Conservation (phyloP, 2,888 invertebrate species). For the Hydropsyche betteni region DNA sequence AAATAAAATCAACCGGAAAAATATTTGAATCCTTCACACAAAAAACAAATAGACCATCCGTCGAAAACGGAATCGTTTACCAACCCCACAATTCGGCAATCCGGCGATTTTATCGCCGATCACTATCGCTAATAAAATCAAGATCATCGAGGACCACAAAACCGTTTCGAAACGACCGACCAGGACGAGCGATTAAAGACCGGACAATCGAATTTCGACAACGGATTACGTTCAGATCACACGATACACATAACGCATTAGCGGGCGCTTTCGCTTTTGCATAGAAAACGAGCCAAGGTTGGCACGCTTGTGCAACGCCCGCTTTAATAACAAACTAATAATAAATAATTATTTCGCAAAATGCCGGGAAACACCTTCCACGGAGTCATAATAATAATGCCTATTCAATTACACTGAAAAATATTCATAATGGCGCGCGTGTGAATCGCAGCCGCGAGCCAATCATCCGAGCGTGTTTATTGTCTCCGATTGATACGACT, state of each 20-base stretch:
- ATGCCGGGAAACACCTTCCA: conserved; percentile 35
- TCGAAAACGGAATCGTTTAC: no score
- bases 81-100: no score
- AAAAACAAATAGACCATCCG: no score
- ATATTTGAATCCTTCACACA: no score
- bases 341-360: conserved; percentile 41
- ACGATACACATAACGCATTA: conserved; percentile 35
- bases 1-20: no score
- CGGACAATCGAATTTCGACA: conserved; percentile 32
- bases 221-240: conserved; percentile 31
- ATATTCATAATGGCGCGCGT: not conserved
- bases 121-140: no score
- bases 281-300: conserved; percentile 43
- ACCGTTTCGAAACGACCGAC: no score
- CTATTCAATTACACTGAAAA: conserved; percentile 20
- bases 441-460: not conserved
- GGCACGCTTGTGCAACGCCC: conserved; percentile 20
- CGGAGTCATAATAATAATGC: not conserved
- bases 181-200: not conserved
- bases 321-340: conserved; percentile 28
- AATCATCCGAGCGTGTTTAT: conserved; percentile 19
- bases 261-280: conserved; percentile 39
- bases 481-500: not conserved
- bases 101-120: no score
- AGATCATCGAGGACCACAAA: no score